Evolutionary conservation across 2,888 invertebrate genomes (phyloP).

Genomic region (Lissocephala sabroskyi): DNA sequence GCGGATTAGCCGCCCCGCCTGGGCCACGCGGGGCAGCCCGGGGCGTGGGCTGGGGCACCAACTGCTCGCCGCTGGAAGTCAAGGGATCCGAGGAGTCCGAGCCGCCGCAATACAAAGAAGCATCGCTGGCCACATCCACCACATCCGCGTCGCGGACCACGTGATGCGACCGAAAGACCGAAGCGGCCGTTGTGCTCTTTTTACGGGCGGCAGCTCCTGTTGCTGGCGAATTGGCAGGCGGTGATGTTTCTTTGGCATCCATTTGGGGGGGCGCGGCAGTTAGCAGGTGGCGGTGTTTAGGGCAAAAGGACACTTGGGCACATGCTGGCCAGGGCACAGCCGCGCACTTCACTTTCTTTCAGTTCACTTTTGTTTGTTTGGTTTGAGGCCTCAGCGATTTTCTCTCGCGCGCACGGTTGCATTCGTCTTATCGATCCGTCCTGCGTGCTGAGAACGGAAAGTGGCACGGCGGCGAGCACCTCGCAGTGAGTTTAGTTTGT

Average conservation of each 20-base stretch:
- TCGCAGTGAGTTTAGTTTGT: neutral
- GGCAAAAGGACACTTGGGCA: too few relatives aligned
- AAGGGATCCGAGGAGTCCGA: constrained; percentile 23
- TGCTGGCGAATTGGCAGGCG: constrained; percentile 16
- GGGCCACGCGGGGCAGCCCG: constrained; percentile 69
- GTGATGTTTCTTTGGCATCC: constrained; percentile 48
- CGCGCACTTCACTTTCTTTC: too few relatives aligned
- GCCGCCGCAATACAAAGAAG: constrained; percentile 65
- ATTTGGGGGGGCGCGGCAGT: too few relatives aligned
- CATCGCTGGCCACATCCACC: constrained; percentile 72
- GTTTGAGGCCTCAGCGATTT: neutral
- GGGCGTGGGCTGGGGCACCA: constrained; percentile 62
- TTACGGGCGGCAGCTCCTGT: constrained; percentile 16
- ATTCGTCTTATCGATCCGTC: constrained; percentile 16
- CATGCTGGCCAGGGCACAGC: too few relatives aligned
- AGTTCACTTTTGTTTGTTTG: constrained; percentile 5
- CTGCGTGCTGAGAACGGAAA: neutral
- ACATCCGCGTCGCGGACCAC: constrained; percentile 56
- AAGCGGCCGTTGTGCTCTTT: constrained; percentile 52
- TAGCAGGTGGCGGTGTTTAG: too few relatives aligned
- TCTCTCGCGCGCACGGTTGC: constrained; percentile 12
- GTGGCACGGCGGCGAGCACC: too few relatives aligned
- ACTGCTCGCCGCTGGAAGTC: neutral
- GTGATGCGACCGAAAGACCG: constrained; percentile 46
- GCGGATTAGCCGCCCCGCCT: constrained; percentile 49